Base-by-base conservation (phyloP, 2,797 vertebrate species). In the Enteromius treurensis region DNA sequence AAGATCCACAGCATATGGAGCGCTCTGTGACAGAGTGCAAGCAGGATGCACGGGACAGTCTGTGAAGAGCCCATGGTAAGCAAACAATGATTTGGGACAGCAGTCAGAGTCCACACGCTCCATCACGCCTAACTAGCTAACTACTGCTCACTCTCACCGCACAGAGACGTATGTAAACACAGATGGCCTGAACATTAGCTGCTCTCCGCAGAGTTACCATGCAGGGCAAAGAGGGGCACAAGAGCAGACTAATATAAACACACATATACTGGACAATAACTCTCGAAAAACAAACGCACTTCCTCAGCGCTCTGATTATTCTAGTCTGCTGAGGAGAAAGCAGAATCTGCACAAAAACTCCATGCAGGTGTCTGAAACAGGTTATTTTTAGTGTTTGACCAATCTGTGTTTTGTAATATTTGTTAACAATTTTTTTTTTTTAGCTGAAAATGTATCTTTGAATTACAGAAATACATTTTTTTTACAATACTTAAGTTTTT, bases 21-120 rank as follows among this genome's bases (percentile, higher is more conserved):
- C 90, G 88, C 92, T 89, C 53, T 64, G 67, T 79, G 1, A 74
- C 64, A 80, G 83, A 40, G 71, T 40, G 29, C 88, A 75, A 88
- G 81, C 80, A 90, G 90, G 89, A 81, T 83, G 87, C 92, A 85
- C 89, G 87, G 91, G 74, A 68, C 26, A 80, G 83, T 87, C 79
- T 80, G 79, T 84, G 83, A 91, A 87, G 79, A 88, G 85, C 73
- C 77, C 85, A 88, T 81, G 88, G 87, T 91, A 87, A 92, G 90
- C 92, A 95, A 94, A 95, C 92, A 94, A 88, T 51, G 82, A 89
- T 85, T 89, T 91, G 90, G 92, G 95, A 94, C 91, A 93, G 91
- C 91, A 92, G 90, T 93, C 91, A 84, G 87, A 82, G 89, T 84
- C 87, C 92, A 86, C 87, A 88, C 88, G 90, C 90, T 93, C 93